These are phyloP conservation scores for Eupeodes corollae DNA, from an alignment of 1,140 invertebrate species.

Conservation along the genomic window DNA sequence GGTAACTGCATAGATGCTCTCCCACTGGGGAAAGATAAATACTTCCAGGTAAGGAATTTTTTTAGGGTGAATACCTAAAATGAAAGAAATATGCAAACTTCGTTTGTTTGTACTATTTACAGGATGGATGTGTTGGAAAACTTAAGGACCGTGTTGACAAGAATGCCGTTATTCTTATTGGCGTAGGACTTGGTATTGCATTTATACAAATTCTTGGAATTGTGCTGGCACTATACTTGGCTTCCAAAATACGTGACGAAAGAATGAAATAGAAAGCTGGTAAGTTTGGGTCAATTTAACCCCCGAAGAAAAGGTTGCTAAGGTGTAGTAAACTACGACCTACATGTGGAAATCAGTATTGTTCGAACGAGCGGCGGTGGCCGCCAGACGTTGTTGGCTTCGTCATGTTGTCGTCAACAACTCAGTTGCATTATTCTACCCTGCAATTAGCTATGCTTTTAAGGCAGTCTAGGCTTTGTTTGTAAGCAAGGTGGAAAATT, in stretches of 20 bases:
- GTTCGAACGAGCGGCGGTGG: too few relatives aligned
- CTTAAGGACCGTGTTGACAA: conserved; percentile 44
- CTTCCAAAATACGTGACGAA: conserved; percentile 43
- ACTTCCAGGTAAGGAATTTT: conserved; percentile 15
- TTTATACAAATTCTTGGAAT: conserved; percentile 47
- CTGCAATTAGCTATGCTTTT: too few relatives aligned
- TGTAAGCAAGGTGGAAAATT: too few relatives aligned
- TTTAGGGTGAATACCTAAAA: not conserved
- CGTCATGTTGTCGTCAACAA: too few relatives aligned
- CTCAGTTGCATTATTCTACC: too few relatives aligned
- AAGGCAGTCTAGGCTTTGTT: too few relatives aligned
- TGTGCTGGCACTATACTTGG: conserved; percentile 46
- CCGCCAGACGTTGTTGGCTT: too few relatives aligned
- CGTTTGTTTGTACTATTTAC: conserved; percentile 5
- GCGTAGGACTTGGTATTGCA: conserved; percentile 53
- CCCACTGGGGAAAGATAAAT: conserved; percentile 28
- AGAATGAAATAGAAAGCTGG: conserved; percentile 14
- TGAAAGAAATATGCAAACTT: not conserved
- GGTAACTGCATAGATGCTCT: conserved; percentile 25
- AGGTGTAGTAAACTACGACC: too few relatives aligned
- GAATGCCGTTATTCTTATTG: conserved; percentile 46
- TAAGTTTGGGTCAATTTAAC: too few relatives aligned
- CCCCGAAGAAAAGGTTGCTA: too few relatives aligned
- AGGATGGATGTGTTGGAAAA: conserved; percentile 43
- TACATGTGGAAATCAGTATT: too few relatives aligned